These are phyloP conservation scores for Platycheirus albimanus DNA, from an alignment of 2,888 invertebrate species.

Conservation along the genomic window DNA sequence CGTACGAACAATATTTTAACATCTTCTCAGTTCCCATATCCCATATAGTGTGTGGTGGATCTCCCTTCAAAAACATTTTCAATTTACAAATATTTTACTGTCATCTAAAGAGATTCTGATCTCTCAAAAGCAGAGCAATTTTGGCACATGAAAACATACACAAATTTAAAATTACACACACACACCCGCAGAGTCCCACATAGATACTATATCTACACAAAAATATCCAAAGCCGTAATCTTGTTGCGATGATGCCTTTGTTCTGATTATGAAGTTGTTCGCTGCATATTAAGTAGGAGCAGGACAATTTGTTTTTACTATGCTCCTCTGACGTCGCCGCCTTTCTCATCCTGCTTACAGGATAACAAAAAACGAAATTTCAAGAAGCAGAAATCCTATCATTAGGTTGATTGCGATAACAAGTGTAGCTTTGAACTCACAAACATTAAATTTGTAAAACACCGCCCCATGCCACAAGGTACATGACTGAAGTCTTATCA, in stretches of 20 bases:
- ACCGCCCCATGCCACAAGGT: slow-evolving; percentile 3
- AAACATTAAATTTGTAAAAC: slow-evolving; percentile 2
- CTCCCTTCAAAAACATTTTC: slow-evolving; percentile 47
- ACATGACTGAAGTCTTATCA: slow-evolving; percentile 27
- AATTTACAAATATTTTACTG: slow-evolving; percentile 65
- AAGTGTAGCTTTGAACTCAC: slow-evolving; percentile 34
- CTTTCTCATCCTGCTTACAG: no score
- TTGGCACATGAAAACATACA: slow-evolving; percentile 12
- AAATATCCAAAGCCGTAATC: slow-evolving; percentile 30
- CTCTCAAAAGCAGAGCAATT: slow-evolving; percentile 23
- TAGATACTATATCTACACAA: not conserved
- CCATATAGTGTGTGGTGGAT: slow-evolving; percentile 11
- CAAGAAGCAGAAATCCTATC: slow-evolving; percentile 28
- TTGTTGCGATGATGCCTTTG: slow-evolving; percentile 46
- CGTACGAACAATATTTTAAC: slow-evolving; percentile 46
- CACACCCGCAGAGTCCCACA: not conserved
- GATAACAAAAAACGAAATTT: slow-evolving; percentile 14
- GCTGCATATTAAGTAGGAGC: slow-evolving; percentile 52
- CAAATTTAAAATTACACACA: not conserved
- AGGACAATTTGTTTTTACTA: slow-evolving; percentile 44
- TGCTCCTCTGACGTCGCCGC: not conserved
- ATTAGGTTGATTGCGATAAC: slow-evolving; percentile 51
- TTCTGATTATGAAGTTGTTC: slow-evolving; percentile 53
- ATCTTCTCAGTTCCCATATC: slow-evolving; percentile 25
- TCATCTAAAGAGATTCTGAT: slow-evolving; percentile 42